Percentiles rank a stretch among this genome's conserved stretches.
Conservation (phyloP, 1,140 invertebrate genomes). For the Neotoxoptera formosana region DNA sequence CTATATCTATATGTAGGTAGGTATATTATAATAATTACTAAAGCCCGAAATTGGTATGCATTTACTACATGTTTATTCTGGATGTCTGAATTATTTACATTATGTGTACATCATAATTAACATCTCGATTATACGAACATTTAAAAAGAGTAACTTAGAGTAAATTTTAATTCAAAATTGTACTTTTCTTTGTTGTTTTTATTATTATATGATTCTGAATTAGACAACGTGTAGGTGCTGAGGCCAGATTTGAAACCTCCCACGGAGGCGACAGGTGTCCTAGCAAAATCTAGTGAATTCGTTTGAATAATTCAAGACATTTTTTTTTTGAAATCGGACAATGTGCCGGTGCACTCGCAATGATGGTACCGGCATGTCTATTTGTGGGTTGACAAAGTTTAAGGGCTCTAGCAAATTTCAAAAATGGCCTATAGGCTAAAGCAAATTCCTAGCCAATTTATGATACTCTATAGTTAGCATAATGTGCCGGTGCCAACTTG, state of each 20-base stretch:
- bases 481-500: neutral
- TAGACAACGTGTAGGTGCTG: neutral
- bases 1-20: no score
- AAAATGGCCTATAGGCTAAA: no score
- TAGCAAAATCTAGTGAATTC: neutral
- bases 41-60: no score
- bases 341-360: neutral
- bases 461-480: neutral
- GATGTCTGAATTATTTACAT: no score
- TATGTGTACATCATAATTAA: no score
- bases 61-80: no score
- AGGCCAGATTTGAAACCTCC: neutral
- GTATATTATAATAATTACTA: no score
- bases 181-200: neutral
- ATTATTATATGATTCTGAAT: neutral
- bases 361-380: neutral
- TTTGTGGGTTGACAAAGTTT: neutral
- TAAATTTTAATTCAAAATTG: neutral
- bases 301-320: neutral
- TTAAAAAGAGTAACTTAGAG: no score
- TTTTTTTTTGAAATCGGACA: no score
- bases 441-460: neutral
- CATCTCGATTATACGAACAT: no score
- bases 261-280: neutral
- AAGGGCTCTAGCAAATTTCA: neutral